Evolutionary conservation across 2,797 vertebrate genomes (phyloP).

Genomic region (Poliocrania exsul): DNA sequence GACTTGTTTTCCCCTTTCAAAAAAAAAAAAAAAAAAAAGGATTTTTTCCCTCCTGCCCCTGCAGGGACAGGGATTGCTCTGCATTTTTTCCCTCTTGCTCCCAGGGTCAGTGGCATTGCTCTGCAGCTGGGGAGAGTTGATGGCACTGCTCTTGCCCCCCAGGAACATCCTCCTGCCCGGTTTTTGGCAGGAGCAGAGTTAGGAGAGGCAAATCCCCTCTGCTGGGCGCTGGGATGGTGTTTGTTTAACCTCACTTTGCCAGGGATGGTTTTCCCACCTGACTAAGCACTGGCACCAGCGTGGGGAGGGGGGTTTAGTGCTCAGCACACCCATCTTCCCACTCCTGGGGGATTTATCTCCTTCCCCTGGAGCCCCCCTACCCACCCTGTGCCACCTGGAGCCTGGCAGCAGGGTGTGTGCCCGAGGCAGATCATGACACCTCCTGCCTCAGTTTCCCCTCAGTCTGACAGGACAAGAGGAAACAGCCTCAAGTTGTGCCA

Average conservation of each 20-base stretch:
- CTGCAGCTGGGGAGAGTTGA: neutral
- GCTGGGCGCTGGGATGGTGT: neutral
- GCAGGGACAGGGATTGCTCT: neutral
- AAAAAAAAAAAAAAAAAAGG: neutral
- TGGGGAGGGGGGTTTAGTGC: neutral
- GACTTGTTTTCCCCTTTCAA: accelerated
- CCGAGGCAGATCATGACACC: accelerated
- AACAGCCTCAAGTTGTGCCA: neutral
- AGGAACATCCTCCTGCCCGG: no score
- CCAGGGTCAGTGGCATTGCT: no score
- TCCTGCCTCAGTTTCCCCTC: slow-evolving; percentile 6
- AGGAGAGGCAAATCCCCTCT: neutral
- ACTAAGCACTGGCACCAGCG: neutral
- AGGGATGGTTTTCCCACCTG: neutral
- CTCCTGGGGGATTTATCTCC: neutral
- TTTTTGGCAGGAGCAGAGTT: neutral
- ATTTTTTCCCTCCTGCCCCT: neutral
- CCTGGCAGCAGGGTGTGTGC: neutral
- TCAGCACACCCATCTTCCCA: accelerated
- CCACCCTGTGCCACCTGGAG: neutral
- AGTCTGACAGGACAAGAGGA: neutral
- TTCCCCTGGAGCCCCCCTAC: neutral
- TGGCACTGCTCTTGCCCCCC: neutral
- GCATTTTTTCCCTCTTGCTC: no score
- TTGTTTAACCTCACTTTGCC: neutral